Conservation (phyloP, 2,113 vertebrate genomes). For the Rhinichthys klamathensis region DNA sequence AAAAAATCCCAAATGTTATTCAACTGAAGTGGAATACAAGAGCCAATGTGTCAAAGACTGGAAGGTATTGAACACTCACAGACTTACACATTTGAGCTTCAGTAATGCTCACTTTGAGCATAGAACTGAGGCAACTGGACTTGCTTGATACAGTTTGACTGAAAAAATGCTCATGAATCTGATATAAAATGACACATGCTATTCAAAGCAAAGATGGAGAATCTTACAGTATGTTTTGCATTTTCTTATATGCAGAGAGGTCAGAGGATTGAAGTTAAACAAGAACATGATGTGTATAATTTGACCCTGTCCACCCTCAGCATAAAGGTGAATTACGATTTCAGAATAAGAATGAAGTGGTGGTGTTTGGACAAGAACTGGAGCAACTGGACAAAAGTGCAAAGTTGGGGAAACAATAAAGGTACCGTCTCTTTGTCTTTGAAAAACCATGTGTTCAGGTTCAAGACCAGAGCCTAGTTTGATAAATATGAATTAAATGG, state of each 20-base stretch:
- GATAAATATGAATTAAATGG: neutral
- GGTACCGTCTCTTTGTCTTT: slow-evolving; percentile 1
- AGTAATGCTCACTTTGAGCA: neutral
- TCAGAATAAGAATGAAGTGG: slow-evolving; percentile 54
- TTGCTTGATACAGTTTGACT: neutral
- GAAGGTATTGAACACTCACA: slow-evolving; percentile 49
- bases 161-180: neutral
- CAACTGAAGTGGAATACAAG: slow-evolving; percentile 52
- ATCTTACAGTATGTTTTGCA: slow-evolving; percentile 6
- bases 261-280: neutral
- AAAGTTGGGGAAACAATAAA: slow-evolving; percentile 43
- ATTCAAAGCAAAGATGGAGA: neutral
- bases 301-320: neutral
- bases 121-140: neutral
- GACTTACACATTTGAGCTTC: neutral
- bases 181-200: neutral
- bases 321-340: slow-evolving; percentile 49
- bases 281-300: neutral
- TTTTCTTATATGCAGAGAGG: slow-evolving; percentile 17
- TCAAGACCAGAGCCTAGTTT: neutral
- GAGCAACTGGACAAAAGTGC: slow-evolving; percentile 53
- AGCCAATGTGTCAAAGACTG: slow-evolving; percentile 53
- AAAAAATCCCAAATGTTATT: neutral
- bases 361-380: neutral
- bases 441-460: neutral